Base-by-base conservation (phyloP, 30 jellyfish, hydroid and myxozoan genomes). In the Hydractinia symbiolongicarpus region DNA sequence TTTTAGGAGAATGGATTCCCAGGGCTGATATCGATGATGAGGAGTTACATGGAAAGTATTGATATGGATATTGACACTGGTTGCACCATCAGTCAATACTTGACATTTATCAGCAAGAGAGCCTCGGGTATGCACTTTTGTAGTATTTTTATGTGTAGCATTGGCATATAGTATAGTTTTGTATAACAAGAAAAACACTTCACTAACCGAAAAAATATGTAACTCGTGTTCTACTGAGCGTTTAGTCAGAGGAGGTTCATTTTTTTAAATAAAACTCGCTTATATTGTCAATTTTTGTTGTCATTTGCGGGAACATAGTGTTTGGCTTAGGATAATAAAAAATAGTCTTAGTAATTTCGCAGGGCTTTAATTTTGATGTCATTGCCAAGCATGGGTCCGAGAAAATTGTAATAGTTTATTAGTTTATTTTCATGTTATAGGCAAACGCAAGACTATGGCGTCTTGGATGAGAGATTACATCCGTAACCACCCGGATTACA, bases 11-110 rank as follows among this genome's bases (percentile, higher is more conserved):
- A 94, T 53, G 96, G 85, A 20, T 95, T 95, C 76, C 97, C 97
- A 4, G 99, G 99, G 14, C 61, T 95, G 71, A 83, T 95, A 21
- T 92, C 97, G 14, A 52, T 95, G 85, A 89, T 95, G 96, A 83
- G 86, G 79, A 87, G 89, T 61, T 95, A 95, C 85, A 66, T 95
- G 70, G 95, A 89, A 73, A 82, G 92, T 73, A 92, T 95, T 49
- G 97, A 95, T 90, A 91, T 95, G 4, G 97, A 95, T 71, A 78
- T 86, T 51, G 99, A 95, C 66, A 90, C 98, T 4, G 85, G 95
- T 16, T 89, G 97, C 90, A 88, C 97, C 17, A 89, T 94, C 70
- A 89, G 95, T 84, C 99, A 94, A 76, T 94, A 89, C 83, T 77
- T 94, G 84, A 57, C 82, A 30, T 73, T 94, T 8, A 94, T 94